Percentiles rank a stretch among this genome's conserved stretches.
These are phyloP conservation scores for Pitta sordida DNA, from an alignment of 2,113 vertebrate species.

Conservation along the genomic window DNA sequence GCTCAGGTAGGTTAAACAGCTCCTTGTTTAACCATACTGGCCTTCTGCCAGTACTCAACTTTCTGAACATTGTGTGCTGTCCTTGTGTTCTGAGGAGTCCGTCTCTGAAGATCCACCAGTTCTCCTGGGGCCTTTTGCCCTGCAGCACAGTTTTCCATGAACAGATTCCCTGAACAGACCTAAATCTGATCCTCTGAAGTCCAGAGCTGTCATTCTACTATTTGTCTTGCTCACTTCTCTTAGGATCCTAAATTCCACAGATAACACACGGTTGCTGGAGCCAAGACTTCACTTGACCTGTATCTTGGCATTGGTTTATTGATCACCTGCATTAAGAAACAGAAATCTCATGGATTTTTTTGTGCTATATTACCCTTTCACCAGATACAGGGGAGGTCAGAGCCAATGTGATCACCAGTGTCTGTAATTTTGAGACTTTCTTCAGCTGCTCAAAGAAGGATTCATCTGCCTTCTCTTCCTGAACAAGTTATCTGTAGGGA, in stretches of 20 bases:
- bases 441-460: background rate
- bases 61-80: constrained; percentile 17
- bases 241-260: background rate
- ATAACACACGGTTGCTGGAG: background rate
- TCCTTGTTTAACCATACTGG: constrained; percentile 34
- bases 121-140: constrained; percentile 44
- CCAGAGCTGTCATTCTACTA: background rate
- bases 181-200: constrained; percentile 18
- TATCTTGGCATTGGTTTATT: background rate
- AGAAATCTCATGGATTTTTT: background rate
- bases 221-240: background rate
- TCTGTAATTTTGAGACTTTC: background rate
- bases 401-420: background rate
- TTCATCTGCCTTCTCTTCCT: background rate
- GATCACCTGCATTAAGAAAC: background rate
- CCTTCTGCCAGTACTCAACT: constrained; percentile 39
- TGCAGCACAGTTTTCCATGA: constrained; percentile 28
- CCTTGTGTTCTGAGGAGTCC: constrained; percentile 25
- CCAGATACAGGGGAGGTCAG: background rate
- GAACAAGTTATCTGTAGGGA: background rate
- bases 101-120: constrained; percentile 54
- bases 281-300: background rate
- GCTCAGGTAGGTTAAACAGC: constrained; percentile 17
- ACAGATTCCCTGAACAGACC: constrained; percentile 11
- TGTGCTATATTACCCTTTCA: background rate